Percentiles rank a stretch among this genome's conserved stretches.
These are phyloP conservation scores for Scaeva pyrastri DNA, from an alignment of 2,888 invertebrate species.

Conservation along the genomic window DNA sequence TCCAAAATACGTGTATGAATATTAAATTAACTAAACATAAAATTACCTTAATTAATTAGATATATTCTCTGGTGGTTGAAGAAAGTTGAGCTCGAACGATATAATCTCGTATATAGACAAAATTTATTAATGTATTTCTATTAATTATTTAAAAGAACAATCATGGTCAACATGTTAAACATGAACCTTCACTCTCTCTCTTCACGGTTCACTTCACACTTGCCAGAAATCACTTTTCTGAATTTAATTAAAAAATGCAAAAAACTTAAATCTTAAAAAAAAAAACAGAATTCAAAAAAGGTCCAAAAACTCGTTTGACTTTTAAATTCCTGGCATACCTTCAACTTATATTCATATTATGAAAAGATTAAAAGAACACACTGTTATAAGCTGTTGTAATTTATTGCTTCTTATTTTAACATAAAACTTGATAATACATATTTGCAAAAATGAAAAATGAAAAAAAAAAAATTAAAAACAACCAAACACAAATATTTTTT, in stretches of 20 bases:
- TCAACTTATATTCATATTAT: neutral
- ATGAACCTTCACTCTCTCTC: constrained; percentile 11
- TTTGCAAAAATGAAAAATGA: constrained; percentile 5
- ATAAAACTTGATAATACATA: neutral
- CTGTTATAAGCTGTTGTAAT: constrained; percentile 36
- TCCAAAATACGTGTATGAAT: neutral
- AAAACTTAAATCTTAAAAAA: constrained; percentile 6
- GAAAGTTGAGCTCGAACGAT: constrained; percentile 1
- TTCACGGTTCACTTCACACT: constrained; percentile 37
- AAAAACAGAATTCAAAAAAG: neutral
- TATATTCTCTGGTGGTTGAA: neutral
- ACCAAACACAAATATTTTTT: constrained; percentile 44
- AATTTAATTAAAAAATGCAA: constrained; percentile 30
- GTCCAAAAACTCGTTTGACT: constrained; percentile 60
- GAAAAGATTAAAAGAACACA: constrained; percentile 26
- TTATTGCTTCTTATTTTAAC: constrained; percentile 22
- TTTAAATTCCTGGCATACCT: constrained; percentile 45
- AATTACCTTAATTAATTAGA: constrained; percentile 10
- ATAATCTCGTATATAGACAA: neutral
- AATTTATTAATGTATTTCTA: neutral
- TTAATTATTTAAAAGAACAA: constrained; percentile 63
- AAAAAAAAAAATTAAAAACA: no score
- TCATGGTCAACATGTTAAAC: constrained; percentile 79
- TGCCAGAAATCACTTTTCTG: constrained; percentile 11
- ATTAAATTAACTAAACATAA: neutral